phyloP scores from a whole-genome alignment of 2,888 invertebrate species.

The Aphrophora alni region DNA sequence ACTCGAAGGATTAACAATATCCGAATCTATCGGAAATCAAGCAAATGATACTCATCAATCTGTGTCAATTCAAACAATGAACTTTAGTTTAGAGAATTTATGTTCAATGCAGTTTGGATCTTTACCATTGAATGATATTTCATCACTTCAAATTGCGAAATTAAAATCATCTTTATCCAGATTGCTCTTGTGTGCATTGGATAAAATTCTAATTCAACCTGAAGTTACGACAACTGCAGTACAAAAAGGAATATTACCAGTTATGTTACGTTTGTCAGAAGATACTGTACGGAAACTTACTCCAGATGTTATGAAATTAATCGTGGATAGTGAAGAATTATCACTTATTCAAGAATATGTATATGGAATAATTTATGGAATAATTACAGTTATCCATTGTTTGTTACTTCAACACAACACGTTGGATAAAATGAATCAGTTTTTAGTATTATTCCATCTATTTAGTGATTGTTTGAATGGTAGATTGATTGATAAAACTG shows the following conservation, averaged over 20 bases:
- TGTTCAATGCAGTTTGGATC: conserved; percentile 67
- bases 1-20: conserved; percentile 35
- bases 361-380: conserved; percentile 66
- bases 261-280: conserved; percentile 61
- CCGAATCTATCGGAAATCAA: conserved; percentile 35
- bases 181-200: conserved; percentile 64
- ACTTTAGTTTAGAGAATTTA: conserved; percentile 66
- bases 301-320: conserved; percentile 15
- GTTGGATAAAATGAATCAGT: conserved; percentile 63
- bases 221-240: conserved; percentile 61
- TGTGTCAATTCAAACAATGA: conserved; percentile 54
- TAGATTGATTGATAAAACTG: conserved; percentile 63
- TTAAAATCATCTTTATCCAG: conserved; percentile 65
- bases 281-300: conserved; percentile 32
- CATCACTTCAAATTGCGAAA: conserved; percentile 58
- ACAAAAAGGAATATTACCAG: conserved; percentile 67
- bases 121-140: conserved; percentile 34
- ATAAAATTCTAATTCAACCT: conserved; percentile 59
- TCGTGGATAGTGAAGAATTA: conserved; percentile 57
- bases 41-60: conserved; percentile 21
- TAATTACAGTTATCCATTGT: conserved; percentile 66
- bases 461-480: conserved; percentile 67
- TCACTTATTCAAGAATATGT: conserved; percentile 65
- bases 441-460: conserved; percentile 65
- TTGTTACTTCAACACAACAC: conserved; percentile 63